Evolutionary conservation across 2,113 vertebrate species (phyloP).

Genomic region (Sitta europaea): DNA sequence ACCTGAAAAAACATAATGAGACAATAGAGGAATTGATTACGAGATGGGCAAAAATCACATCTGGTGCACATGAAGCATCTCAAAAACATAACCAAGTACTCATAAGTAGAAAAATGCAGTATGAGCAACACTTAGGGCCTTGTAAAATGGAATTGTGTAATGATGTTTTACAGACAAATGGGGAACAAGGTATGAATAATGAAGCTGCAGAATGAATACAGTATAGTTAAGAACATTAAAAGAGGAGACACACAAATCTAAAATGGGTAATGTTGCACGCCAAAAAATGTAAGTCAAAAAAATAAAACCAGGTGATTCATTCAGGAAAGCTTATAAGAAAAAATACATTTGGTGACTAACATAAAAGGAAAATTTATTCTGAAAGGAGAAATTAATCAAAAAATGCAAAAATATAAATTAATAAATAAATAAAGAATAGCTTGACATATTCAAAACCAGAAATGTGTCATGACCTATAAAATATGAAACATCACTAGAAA

Average conservation of each 20-base stretch:
- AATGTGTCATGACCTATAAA: neutral
- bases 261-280: neutral
- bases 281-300: neutral
- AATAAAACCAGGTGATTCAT: neutral
- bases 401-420: neutral
- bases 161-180: neutral
- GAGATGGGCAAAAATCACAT: neutral
- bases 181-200: neutral
- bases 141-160: neutral
- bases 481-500: neutral
- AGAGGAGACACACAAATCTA: neutral
- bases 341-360: neutral
- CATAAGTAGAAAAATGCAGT: neutral
- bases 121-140: neutral
- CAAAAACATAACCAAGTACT: neutral
- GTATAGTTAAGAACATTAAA: neutral
- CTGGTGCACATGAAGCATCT: neutral
- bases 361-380: neutral
- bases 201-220: neutral
- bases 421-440: neutral
- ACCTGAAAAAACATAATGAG: neutral
- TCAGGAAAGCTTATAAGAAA: neutral
- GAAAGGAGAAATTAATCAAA: neutral
- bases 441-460: neutral
- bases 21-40: neutral